Percentiles rank a stretch among this genome's conserved stretches.
phyloP scores from a whole-genome alignment of 2,113 vertebrate genomes.

The Anoura caudifer region DNA sequence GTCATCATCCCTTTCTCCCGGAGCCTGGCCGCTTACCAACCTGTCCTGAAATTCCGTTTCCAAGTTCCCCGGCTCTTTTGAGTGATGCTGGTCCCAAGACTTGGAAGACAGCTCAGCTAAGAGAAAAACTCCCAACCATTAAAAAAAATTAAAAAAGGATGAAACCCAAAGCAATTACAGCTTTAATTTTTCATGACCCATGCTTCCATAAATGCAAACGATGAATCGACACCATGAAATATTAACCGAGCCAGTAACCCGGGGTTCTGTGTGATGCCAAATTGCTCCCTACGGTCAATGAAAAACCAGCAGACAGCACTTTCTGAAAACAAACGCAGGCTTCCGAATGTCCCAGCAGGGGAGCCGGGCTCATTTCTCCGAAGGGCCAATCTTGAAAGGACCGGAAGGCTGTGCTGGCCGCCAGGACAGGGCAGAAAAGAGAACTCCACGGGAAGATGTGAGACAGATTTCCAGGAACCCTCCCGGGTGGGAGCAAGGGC shows the following conservation, averaged over 20 bases:
- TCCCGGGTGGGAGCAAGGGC: no score
- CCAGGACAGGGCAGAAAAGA: not conserved
- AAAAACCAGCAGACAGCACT: not conserved
- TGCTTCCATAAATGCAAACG: slow-evolving; percentile 78
- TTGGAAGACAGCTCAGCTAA: not conserved
- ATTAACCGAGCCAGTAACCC: slow-evolving; percentile 75
- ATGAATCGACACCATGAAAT: slow-evolving; percentile 77
- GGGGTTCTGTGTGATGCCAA: slow-evolving; percentile 56
- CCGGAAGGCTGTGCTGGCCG: not conserved
- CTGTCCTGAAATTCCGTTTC: not conserved
- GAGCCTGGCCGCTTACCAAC: not conserved
- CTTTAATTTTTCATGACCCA: slow-evolving; percentile 77
- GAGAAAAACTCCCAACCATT: not conserved
- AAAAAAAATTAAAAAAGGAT: not conserved
- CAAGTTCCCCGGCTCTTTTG: not conserved
- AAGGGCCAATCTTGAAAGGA: not conserved
- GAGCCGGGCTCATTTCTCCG: not conserved
- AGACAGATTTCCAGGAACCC: not conserved
- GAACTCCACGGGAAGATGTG: accelerated
- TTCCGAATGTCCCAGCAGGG: not conserved
- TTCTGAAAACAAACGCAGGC: not conserved
- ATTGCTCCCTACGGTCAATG: slow-evolving; percentile 15
- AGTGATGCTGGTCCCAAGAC: not conserved
- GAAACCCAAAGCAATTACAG: slow-evolving; percentile 65
- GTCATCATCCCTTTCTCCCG: not conserved